These are phyloP conservation scores for Astyanax mexicanus DNA, from an alignment of 2,797 vertebrate genomes.

Conservation along the genomic window DNA sequence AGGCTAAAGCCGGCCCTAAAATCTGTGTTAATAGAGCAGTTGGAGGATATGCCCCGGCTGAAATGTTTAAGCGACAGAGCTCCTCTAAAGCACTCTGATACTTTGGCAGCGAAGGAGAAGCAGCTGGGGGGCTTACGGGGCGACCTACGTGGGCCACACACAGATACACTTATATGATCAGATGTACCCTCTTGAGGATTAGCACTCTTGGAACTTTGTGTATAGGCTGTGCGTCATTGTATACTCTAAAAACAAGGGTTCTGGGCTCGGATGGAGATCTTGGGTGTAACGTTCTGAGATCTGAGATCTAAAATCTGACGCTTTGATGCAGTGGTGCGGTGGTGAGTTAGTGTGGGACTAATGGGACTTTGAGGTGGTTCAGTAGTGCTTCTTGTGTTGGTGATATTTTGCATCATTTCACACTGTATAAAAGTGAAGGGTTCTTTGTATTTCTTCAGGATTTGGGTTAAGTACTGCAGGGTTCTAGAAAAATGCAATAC, in stretches of 20 bases:
- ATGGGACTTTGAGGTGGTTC: too few species aligned
- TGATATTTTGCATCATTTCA: too few species aligned
- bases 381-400: too few species aligned
- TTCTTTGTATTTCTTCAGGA: too few species aligned
- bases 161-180: constrained; percentile 40
- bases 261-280: too few species aligned
- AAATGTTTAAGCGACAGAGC: constrained; percentile 46
- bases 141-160: constrained; percentile 41
- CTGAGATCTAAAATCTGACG: too few species aligned
- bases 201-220: background rate
- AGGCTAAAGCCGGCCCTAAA: constrained; percentile 38
- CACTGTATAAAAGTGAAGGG: too few species aligned
- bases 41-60: constrained; percentile 34
- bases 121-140: constrained; percentile 45
- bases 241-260: background rate
- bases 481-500: too few species aligned
- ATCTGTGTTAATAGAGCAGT: constrained; percentile 48
- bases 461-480: too few species aligned
- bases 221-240: constrained; percentile 4
- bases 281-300: background rate
- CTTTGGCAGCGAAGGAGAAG: constrained; percentile 43
- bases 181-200: constrained; percentile 12
- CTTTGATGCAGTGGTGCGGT: too few species aligned
- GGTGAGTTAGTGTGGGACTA: too few species aligned
- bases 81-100: constrained; percentile 20